Evolutionary conservation across 2,797 vertebrate genomes (phyloP).

Genomic region (Champsocephalus gunnari): DNA sequence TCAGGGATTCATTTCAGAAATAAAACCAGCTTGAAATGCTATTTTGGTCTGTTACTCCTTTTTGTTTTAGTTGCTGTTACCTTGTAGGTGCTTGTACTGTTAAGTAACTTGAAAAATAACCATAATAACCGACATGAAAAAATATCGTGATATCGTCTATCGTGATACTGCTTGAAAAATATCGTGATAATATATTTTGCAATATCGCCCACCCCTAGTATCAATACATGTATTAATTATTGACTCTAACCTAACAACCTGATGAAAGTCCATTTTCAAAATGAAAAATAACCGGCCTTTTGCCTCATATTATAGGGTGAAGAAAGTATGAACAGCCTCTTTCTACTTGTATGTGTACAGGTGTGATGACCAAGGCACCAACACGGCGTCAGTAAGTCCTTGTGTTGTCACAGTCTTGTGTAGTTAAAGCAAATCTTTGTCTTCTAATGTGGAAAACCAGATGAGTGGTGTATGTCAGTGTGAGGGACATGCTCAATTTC

Average conservation of each 20-base stretch:
- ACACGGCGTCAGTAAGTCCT: constrained; percentile 1
- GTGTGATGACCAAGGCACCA: not conserved
- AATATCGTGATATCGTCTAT: too few relatives aligned
- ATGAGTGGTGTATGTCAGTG: constrained; percentile 41
- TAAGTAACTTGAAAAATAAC: too few relatives aligned
- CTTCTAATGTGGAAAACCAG: constrained; percentile 55
- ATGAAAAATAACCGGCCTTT: not conserved
- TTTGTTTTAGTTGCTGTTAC: too few relatives aligned
- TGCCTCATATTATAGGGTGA: not conserved
- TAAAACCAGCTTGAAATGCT: too few relatives aligned
- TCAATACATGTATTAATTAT: not conserved
- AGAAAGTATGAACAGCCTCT: not conserved
- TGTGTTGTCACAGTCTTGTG: constrained; percentile 19
- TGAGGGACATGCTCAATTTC: constrained; percentile 72
- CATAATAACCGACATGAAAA: too few relatives aligned
- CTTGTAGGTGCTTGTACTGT: too few relatives aligned
- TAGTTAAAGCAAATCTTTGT: constrained; percentile 52
- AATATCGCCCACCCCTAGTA: too few relatives aligned
- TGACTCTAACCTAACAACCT: not conserved
- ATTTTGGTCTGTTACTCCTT: too few relatives aligned
- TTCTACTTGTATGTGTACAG: constrained; percentile 1
- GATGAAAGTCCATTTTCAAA: not conserved
- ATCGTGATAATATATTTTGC: too few relatives aligned
- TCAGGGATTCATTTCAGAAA: too few relatives aligned
- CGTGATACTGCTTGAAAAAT: too few relatives aligned